These are phyloP conservation scores for Orius laevigatus DNA, from an alignment of 1,140 invertebrate species.

Conservation along the genomic window DNA sequence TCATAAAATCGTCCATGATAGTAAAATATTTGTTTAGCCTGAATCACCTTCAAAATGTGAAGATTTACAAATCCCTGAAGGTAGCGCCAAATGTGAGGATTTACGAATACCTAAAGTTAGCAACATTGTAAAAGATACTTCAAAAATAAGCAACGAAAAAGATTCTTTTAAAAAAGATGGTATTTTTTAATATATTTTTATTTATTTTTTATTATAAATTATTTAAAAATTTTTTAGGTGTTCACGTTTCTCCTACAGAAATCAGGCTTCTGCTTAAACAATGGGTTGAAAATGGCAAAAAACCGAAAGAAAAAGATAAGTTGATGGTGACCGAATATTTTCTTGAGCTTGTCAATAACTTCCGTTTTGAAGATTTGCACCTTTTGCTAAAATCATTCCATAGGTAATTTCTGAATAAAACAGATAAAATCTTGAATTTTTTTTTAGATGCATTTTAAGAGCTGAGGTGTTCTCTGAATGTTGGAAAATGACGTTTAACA, in stretches of 20 bases:
- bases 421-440: too few relatives aligned
- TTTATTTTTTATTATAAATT: background rate
- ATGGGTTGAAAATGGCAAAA: conserved; percentile 31
- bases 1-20: too few relatives aligned
- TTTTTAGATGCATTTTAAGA: too few relatives aligned
- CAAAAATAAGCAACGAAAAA: background rate
- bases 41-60: background rate
- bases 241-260: conserved; percentile 24
- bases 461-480: too few relatives aligned
- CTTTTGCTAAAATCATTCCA: too few relatives aligned
- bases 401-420: too few relatives aligned
- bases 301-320: conserved; percentile 31
- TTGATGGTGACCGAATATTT: conserved; percentile 28
- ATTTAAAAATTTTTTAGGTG: conserved; percentile 13
- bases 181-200: background rate
- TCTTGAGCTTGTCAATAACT: conserved; percentile 22
- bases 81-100: too few relatives aligned
- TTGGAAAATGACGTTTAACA: too few relatives aligned
- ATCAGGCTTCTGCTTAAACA: conserved; percentile 30
- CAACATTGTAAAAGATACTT: background rate
- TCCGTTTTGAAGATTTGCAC: too few relatives aligned
- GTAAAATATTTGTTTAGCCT: background rate
- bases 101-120: background rate
- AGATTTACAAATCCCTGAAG: background rate
- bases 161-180: background rate